Percentiles rank a stretch among this genome's conserved stretches.
These are phyloP conservation scores for Acromyrmex charruanus DNA, from an alignment of 1,140 invertebrate species.

Conservation along the genomic window DNA sequence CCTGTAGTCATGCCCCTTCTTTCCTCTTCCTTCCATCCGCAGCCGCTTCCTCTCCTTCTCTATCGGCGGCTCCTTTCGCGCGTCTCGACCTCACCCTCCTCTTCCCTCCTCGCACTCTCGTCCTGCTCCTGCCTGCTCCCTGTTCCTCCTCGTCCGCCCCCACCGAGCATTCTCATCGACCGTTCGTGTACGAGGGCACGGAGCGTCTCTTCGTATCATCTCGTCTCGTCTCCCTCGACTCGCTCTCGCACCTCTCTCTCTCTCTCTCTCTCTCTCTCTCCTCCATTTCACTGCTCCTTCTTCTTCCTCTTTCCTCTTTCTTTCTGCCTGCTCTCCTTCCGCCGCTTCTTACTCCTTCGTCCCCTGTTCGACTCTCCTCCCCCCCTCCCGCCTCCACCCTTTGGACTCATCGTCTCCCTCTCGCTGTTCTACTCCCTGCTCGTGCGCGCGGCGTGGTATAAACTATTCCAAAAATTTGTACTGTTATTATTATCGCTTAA, in stretches of 20 bases:
- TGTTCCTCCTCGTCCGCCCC: constrained; percentile 72
- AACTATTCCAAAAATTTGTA: constrained; percentile 80
- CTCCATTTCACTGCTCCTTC: constrained; percentile 43
- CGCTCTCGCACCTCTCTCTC: constrained; percentile 30
- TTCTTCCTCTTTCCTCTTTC: constrained; percentile 47
- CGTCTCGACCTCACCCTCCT: constrained; percentile 59
- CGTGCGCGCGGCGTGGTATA: constrained; percentile 58
- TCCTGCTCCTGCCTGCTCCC: constrained; percentile 64
- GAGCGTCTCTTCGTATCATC: constrained; percentile 65
- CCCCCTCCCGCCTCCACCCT: background rate
- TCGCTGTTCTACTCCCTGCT: background rate
- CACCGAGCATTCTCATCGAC: constrained; percentile 79
- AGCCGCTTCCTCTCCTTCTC: constrained; percentile 27
- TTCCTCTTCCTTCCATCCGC: constrained; percentile 41
- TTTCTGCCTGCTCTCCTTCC: constrained; percentile 54
- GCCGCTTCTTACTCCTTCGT: background rate
- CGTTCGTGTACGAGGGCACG: constrained; percentile 73
- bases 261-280: constrained; percentile 30
- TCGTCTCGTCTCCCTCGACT: constrained; percentile 57
- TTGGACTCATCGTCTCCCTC: background rate
- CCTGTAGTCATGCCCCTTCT: constrained; percentile 19
- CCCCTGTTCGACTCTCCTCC: background rate
- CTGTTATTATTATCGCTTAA: constrained; percentile 80
- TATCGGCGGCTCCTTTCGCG: constrained; percentile 45
- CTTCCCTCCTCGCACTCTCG: constrained; percentile 26